Evolutionary conservation across 2,888 invertebrate genomes (phyloP).

Genomic region (Rotaria sp.): DNA sequence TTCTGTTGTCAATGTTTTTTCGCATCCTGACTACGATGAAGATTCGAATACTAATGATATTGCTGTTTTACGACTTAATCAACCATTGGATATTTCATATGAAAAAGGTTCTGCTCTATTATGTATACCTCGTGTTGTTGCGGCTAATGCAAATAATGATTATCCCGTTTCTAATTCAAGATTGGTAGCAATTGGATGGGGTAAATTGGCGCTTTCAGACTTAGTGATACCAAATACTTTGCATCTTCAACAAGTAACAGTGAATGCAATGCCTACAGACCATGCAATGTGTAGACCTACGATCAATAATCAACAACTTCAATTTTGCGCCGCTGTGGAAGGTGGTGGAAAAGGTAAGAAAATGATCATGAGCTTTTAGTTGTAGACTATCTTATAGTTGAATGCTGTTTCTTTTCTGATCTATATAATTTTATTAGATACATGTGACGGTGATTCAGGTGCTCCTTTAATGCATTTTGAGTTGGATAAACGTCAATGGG

Average conservation of each 20-base stretch:
- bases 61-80: not conserved
- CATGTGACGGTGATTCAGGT: not conserved
- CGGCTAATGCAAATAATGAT: not conserved
- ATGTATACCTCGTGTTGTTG: not conserved
- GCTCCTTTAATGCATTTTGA: not conserved
- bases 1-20: not conserved
- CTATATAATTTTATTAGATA: not conserved
- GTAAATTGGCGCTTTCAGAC: not conserved
- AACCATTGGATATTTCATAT: not conserved
- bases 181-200: not conserved
- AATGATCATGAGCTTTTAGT: not conserved
- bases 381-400: not conserved
- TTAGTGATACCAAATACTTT: not conserved
- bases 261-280: not conserved
- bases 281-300: not conserved
- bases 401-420: no score
- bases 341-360: not conserved
- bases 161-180: not conserved
- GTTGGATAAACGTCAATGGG: not conserved
- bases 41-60: not conserved
- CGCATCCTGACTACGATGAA: not conserved
- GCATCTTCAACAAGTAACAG: not conserved
- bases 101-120: not conserved
- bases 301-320: not conserved
- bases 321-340: not conserved